Evolutionary conservation across 2,888 invertebrate species (phyloP).

Genomic region (Adineta ricciae): DNA sequence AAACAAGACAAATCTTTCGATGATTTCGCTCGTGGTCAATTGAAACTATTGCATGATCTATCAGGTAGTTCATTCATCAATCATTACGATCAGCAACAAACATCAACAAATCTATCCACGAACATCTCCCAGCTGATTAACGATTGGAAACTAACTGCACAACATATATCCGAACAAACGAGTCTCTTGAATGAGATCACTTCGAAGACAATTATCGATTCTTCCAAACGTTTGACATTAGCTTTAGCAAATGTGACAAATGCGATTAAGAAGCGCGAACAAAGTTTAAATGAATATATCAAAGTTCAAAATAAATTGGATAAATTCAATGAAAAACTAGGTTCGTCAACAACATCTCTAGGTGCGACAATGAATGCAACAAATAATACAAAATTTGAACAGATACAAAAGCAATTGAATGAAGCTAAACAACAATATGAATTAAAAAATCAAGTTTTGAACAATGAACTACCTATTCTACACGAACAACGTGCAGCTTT

Average conservation of each 20-base stretch:
- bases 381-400: constrained; percentile 4
- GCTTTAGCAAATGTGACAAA: not conserved
- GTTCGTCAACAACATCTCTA: not conserved
- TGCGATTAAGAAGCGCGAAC: constrained; percentile 12
- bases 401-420: not conserved
- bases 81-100: constrained; percentile 18
- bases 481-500: constrained; percentile 10
- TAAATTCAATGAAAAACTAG: constrained; percentile 1
- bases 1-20: constrained; percentile 13
- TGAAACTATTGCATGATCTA: not conserved
- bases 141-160: not conserved
- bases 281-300: constrained; percentile 14
- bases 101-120: not conserved
- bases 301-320: constrained; percentile 18
- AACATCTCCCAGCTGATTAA: not conserved
- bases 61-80: constrained; percentile 5
- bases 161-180: constrained; percentile 5
- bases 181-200: constrained; percentile 5
- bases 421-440: constrained; percentile 20
- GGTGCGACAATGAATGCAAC: not conserved
- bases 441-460: constrained; percentile 8
- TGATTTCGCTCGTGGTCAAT: constrained; percentile 1
- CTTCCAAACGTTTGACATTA: constrained; percentile 13
- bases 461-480: constrained; percentile 4
- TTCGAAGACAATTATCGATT: not conserved